Evolutionary conservation across 2,797 vertebrate genomes (phyloP), one percentile per base, ranked within the genome.

Genomic region (Pseudotriccus pelzelni): DNA sequence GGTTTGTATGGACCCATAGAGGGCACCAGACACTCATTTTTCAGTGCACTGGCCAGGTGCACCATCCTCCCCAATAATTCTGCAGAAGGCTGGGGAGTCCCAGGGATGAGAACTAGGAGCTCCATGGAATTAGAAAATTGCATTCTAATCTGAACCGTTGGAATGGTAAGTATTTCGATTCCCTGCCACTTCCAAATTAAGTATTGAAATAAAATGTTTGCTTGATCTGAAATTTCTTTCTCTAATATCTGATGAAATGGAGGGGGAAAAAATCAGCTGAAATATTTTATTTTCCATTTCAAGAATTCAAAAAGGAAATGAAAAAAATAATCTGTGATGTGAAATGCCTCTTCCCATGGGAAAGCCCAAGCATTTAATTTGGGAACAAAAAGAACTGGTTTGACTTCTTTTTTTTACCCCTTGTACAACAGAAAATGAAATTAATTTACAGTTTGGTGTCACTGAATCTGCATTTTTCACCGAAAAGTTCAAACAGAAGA

Each of bases 11-110:
- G 37, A 84, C 95, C 96, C 86, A 93, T 96, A 97, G 96, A 96
- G 96, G 95, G 96, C 96, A 97, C 94, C 88, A 97, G 94, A 97
- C 88, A 80, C 92, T 82, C 86, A 97, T 41, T 96, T 95, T 96
- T 96, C 85, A 58, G 72, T 34, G 70, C 75, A 41, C n/a, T 37
- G 92, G 15, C 75, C 93, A 76, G 93, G 90, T 92, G 80, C 22
- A 34, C 52, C 32, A 44, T 36, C 53, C 63, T 84, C 12, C 16
- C 4, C 41, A 21, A 1, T 2, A 62, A 37, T 27, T 15, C 49
- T 1, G 44, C 77, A 24, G 37, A 25, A 37, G 21, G 12, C 28
- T 73, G 46, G 1, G 5, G 23, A 41, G 27, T 74, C 41, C 60
- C 24, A 30, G 69, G 22, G 20, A 64, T 60, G 43, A 89, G 63